Percentiles rank a stretch among this genome's conserved stretches.
Conservation (phyloP, 2,113 vertebrate species). For the Motacilla tschutschensis region DNA sequence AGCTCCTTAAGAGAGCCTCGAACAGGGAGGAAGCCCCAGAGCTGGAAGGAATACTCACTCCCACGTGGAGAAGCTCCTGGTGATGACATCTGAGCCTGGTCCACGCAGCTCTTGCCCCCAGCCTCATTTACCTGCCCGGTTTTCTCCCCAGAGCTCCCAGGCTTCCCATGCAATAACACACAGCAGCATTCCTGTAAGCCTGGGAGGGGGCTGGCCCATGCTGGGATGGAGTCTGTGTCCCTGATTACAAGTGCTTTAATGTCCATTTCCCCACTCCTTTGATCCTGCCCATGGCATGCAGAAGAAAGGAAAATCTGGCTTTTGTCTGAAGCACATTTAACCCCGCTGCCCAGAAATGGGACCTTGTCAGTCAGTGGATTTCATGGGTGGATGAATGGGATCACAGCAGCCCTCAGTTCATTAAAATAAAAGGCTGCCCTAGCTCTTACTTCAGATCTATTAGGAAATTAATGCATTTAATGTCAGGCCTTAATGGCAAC, state of each 20-base stretch:
- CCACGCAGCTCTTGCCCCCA: not conserved
- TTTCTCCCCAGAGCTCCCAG: not conserved
- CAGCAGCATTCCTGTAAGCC: not conserved
- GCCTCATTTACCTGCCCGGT: not conserved
- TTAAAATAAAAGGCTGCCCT: conserved; percentile 41
- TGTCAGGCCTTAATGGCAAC: conserved; percentile 3
- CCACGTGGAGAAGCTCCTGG: not conserved
- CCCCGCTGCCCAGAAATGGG: conserved; percentile 46
- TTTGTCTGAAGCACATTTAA: conserved; percentile 56
- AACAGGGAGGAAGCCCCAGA: not conserved
- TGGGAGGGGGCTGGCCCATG: conserved; percentile 50
- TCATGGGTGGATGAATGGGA: conserved; percentile 62
- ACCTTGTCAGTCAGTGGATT: conserved; percentile 63
- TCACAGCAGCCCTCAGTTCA: conserved; percentile 53
- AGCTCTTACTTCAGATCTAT: not conserved
- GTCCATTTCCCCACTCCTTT: conserved; percentile 52
- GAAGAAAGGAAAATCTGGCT: conserved; percentile 62
- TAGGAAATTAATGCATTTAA: conserved; percentile 36
- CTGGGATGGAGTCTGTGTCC: conserved; percentile 43
- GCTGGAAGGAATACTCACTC: not conserved
- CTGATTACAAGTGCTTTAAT: conserved; percentile 58
- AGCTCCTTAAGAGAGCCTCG: not conserved
- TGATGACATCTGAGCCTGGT: not conserved
- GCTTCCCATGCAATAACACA: not conserved
- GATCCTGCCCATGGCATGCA: conserved; percentile 52